A percentile compares a stretch with the other conserved stretches of the same genome.
These are phyloP conservation scores for Hypanus sabinus DNA, from an alignment of 2,113 vertebrate species.

Conservation along the genomic window DNA sequence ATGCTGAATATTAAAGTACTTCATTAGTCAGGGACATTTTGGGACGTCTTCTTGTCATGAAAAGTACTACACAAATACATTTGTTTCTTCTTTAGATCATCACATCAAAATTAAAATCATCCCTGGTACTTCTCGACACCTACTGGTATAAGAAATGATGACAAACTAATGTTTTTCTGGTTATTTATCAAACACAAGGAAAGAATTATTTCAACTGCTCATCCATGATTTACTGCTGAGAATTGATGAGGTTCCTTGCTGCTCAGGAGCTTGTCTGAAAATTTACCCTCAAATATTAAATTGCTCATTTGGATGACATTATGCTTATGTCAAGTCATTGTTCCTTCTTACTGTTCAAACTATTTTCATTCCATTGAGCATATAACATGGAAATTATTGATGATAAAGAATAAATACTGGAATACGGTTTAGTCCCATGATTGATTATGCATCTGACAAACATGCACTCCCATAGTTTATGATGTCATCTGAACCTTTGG, in stretches of 20 bases:
- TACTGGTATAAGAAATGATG: background rate
- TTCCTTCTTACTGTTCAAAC: background rate
- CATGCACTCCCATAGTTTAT: background rate
- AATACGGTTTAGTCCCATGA: background rate
- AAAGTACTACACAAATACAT: background rate
- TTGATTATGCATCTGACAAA: background rate
- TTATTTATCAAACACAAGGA: background rate
- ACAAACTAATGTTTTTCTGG: background rate
- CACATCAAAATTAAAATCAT: background rate
- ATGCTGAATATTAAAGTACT: background rate
- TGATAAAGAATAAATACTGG: background rate
- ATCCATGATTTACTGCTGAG: background rate
- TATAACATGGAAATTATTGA: background rate
- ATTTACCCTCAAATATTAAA: background rate
- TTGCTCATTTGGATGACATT: background rate
- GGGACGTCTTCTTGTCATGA: background rate
- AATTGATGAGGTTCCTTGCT: background rate
- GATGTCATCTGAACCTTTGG: conserved; percentile 9
- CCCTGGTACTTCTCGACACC: background rate
- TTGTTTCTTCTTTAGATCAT: background rate
- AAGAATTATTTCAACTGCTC: background rate
- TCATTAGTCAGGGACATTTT: background rate
- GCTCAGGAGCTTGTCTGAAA: background rate
- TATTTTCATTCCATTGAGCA: conserved; percentile 19
- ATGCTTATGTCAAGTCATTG: background rate